These are phyloP conservation scores for Thunnus albacares DNA, from an alignment of 2,797 vertebrate species.

Conservation along the genomic window DNA sequence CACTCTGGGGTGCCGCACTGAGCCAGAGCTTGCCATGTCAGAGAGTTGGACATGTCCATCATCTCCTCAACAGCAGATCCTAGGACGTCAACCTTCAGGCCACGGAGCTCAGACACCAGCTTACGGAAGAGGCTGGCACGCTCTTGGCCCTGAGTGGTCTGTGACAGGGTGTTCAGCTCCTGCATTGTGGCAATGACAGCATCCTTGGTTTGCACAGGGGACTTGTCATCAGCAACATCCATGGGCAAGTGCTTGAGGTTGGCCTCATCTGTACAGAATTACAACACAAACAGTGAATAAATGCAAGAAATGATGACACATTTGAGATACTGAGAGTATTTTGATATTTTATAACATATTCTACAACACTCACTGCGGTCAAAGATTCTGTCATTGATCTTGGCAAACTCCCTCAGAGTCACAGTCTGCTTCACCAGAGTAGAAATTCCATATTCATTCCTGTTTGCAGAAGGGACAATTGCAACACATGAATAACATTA, in stretches of 20 bases:
- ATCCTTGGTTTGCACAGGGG: slow-evolving; percentile 81
- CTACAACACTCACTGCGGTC: slow-evolving; percentile 82
- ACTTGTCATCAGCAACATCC: slow-evolving; percentile 83
- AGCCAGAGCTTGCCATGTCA: slow-evolving; percentile 90
- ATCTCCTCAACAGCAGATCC: slow-evolving; percentile 84
- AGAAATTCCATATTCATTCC: slow-evolving; percentile 88
- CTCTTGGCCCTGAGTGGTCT: slow-evolving; percentile 82
- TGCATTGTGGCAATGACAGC: slow-evolving; percentile 83
- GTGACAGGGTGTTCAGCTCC: slow-evolving; percentile 84
- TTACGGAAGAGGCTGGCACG: slow-evolving; percentile 89
- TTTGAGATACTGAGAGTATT: not conserved
- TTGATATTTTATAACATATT: not conserved
- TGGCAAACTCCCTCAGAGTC: slow-evolving; percentile 86
- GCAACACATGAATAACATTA: not conserved
- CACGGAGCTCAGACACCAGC: slow-evolving; percentile 90
- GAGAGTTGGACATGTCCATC: slow-evolving; percentile 77
- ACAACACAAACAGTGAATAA: slow-evolving; percentile 6
- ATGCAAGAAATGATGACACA: not conserved
- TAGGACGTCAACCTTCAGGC: slow-evolving; percentile 82
- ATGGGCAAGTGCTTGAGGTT: slow-evolving; percentile 81
- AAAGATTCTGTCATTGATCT: slow-evolving; percentile 92
- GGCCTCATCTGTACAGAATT: slow-evolving; percentile 76
- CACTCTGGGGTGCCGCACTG: slow-evolving; percentile 96
- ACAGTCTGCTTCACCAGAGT: slow-evolving; percentile 90
- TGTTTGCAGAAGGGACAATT: slow-evolving; percentile 62